Conservation (phyloP, 2,888 invertebrate genomes). For the Ectemnius lituratus region DNA sequence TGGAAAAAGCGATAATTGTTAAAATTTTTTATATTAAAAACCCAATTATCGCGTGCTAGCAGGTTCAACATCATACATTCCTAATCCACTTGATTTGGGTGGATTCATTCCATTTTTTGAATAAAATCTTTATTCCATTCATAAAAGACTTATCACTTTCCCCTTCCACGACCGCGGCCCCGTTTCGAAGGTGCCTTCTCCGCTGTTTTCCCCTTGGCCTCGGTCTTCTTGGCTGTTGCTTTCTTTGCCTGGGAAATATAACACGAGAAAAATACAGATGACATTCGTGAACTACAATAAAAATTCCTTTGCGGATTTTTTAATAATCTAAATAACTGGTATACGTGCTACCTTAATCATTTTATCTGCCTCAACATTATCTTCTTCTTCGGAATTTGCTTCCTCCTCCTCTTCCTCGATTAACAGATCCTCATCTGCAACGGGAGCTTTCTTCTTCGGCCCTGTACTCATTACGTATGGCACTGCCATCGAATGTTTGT, state of each 20-base stretch:
- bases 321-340: neutral
- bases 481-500: conserved; percentile 88
- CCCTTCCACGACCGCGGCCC: conserved; percentile 66
- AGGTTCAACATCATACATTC: neutral
- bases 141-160: conserved; percentile 47
- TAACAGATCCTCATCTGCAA: conserved; percentile 76
- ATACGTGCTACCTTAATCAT: conserved; percentile 85
- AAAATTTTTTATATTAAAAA: conserved; percentile 2
- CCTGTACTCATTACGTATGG: conserved; percentile 86
- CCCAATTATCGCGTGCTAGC: conserved; percentile 10
- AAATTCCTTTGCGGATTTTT: neutral
- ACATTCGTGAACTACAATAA: neutral
- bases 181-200: conserved; percentile 53
- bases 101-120: neutral
- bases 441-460: conserved; percentile 80
- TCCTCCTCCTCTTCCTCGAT: conserved; percentile 76
- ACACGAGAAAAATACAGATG: conserved; percentile 10
- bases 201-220: conserved; percentile 40
- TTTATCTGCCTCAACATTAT: conserved; percentile 85
- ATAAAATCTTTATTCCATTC: conserved; percentile 5
- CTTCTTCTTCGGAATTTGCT: conserved; percentile 78
- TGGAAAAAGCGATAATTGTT: neutral
- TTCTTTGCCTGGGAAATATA: conserved; percentile 60
- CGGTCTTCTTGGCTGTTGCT: conserved; percentile 52
- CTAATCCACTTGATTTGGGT: neutral